These are phyloP conservation scores for Crotalus horridus DNA, from an alignment of 2,113 vertebrate genomes.

Conservation along the genomic window DNA sequence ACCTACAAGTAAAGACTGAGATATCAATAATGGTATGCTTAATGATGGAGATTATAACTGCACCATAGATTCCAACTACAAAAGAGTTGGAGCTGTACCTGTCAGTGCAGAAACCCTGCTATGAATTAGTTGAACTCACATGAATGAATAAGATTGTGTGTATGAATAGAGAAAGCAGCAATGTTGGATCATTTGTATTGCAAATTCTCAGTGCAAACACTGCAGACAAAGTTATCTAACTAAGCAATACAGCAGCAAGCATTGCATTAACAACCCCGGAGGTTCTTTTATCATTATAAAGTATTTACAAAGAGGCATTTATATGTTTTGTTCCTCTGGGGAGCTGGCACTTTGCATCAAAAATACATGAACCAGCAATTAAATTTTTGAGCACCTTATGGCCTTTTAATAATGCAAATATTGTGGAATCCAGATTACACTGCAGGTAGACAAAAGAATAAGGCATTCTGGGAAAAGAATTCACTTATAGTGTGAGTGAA, in stretches of 20 bases:
- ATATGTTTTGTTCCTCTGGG: slow-evolving; percentile 61
- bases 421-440: slow-evolving; percentile 57
- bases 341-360: slow-evolving; percentile 68
- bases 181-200: slow-evolving; percentile 41
- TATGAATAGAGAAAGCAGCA: slow-evolving; percentile 25
- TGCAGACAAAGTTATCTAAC: slow-evolving; percentile 29
- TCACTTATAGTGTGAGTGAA: neutral
- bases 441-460: slow-evolving; percentile 58
- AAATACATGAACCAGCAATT: slow-evolving; percentile 69
- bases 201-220: slow-evolving; percentile 38
- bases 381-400: slow-evolving; percentile 55
- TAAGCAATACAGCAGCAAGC: slow-evolving; percentile 58
- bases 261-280: slow-evolving; percentile 59
- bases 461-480: neutral
- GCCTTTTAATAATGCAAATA: slow-evolving; percentile 68
- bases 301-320: slow-evolving; percentile 68
- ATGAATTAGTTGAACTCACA: neutral
- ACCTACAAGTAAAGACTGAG: neutral
- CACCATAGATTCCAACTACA: neutral
- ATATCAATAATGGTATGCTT: slow-evolving; percentile 7
- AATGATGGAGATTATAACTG: neutral
- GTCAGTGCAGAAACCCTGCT: neutral
- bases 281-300: slow-evolving; percentile 63
- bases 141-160: neutral
- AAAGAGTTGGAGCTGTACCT: neutral